Conservation (phyloP, 2,888 invertebrate species). For the Teleogryllus oceanicus region DNA sequence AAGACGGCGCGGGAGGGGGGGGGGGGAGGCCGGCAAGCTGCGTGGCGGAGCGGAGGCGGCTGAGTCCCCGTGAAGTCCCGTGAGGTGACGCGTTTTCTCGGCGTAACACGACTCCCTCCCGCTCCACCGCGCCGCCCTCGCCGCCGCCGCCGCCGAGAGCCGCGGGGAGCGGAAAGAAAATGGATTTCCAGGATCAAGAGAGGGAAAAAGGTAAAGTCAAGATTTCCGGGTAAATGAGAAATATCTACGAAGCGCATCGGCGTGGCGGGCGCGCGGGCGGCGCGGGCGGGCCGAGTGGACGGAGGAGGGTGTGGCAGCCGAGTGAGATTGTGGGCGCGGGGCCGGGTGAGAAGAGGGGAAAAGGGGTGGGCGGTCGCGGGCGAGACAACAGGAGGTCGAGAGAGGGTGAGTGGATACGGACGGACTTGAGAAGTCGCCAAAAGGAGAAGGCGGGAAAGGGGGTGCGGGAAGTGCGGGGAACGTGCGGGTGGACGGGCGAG, state of each 20-base stretch:
- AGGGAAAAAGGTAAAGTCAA: slow-evolving; percentile 22
- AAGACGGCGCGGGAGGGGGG: background rate
- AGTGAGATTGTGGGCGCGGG: background rate
- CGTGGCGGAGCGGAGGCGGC: background rate
- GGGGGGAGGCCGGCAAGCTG: background rate
- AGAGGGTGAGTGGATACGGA: no score
- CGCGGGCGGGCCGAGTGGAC: background rate
- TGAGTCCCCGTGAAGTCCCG: background rate
- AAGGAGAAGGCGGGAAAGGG: no score
- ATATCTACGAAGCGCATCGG: slow-evolving; percentile 19
- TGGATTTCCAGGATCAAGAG: slow-evolving; percentile 2
- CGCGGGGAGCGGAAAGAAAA: slow-evolving; percentile 34
- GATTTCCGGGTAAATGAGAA: slow-evolving; percentile 31
- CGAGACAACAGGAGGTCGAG: background rate
- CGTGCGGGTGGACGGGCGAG: no score
- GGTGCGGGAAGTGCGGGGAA: accelerated
- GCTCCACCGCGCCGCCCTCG: background rate
- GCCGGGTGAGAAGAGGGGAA: background rate
- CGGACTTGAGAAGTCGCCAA: no score
- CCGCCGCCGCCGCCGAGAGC: slow-evolving; percentile 32
- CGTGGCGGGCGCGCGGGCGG: background rate
- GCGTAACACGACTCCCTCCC: background rate
- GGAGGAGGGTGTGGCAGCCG: background rate
- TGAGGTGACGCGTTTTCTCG: background rate
- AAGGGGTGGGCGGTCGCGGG: background rate